phyloP scores from a whole-genome alignment of 2,888 invertebrate genomes.

The Orthosia cruda region DNA sequence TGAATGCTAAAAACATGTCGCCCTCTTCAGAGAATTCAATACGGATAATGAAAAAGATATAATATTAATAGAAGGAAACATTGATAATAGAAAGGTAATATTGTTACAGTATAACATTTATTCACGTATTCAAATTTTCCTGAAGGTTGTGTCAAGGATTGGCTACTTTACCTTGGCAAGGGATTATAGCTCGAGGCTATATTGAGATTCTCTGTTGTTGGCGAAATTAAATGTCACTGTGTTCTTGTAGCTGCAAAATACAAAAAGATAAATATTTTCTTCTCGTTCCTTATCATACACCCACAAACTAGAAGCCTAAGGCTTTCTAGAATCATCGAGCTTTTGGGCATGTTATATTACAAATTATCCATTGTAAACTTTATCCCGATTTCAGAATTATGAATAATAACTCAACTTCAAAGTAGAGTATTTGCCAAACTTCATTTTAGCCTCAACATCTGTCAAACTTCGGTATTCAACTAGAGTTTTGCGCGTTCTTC shows the following conservation, averaged over 20 bases:
- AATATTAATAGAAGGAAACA: constrained; percentile 23
- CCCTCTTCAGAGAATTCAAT: constrained; percentile 52
- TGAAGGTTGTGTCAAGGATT: constrained; percentile 8
- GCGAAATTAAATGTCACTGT: constrained; percentile 12
- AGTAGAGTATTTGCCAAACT: too few species aligned
- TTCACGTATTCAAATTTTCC: constrained; percentile 6
- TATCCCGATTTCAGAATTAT: too few species aligned
- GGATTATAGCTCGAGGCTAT: constrained; percentile 11
- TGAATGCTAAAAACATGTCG: constrained; percentile 42
- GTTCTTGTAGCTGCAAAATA: constrained; percentile 4
- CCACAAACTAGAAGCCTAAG: neutral
- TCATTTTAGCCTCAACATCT: too few species aligned
- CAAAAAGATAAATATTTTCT: neutral
- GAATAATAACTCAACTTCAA: too few species aligned
- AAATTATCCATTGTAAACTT: too few species aligned
- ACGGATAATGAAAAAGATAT: constrained; percentile 17
- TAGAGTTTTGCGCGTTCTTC: too few species aligned
- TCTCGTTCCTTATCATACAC: neutral
- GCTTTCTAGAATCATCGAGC: too few species aligned
- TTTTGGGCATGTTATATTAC: too few species aligned
- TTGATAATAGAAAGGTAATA: constrained; percentile 12
- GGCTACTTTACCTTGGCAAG: constrained; percentile 11
- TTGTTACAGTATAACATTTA: constrained; percentile 1
- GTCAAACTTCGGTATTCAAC: too few species aligned
- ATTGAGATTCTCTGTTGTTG: constrained; percentile 9